Evolutionary conservation across 2,113 vertebrate species (phyloP).

Genomic region (Pholis gunnellus): DNA sequence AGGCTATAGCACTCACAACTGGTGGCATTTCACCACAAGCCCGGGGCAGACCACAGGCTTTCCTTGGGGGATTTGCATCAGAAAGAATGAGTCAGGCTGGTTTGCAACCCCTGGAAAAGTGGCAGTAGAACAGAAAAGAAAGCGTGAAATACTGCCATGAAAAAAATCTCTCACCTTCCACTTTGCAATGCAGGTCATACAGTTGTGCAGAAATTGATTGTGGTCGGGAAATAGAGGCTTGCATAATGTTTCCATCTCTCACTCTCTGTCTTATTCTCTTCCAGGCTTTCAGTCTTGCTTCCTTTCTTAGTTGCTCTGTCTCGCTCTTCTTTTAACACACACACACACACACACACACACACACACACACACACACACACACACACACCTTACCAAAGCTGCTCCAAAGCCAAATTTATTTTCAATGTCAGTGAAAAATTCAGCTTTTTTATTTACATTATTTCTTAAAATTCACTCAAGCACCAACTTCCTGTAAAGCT

Average conservation of each 20-base stretch:
- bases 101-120: slow-evolving; percentile 65
- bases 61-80: slow-evolving; percentile 68
- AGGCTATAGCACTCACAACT: slow-evolving; percentile 72
- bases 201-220: slow-evolving; percentile 59
- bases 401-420: slow-evolving; percentile 39
- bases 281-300: slow-evolving; percentile 12
- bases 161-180: slow-evolving; percentile 73
- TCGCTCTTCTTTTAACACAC: slow-evolving; percentile 1
- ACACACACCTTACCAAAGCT: background rate
- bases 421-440: slow-evolving; percentile 16
- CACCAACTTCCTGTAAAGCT: slow-evolving; percentile 26
- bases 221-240: slow-evolving; percentile 59
- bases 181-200: slow-evolving; percentile 61
- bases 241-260: slow-evolving; percentile 33
- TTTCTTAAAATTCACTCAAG: slow-evolving; percentile 29
- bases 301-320: background rate
- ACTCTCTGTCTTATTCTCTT: slow-evolving; percentile 15
- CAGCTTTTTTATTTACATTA: slow-evolving; percentile 10
- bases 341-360: slow-evolving; percentile 23
- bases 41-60: slow-evolving; percentile 73
- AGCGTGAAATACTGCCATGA: slow-evolving; percentile 60
- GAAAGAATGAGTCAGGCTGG: slow-evolving; percentile 56
- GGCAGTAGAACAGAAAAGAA: slow-evolving; percentile 67
- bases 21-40: slow-evolving; percentile 76
- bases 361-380: slow-evolving; percentile 21